Percentiles rank a stretch among this genome's conserved stretches.
These are phyloP conservation scores for Epistrophe grossulariae DNA, from an alignment of 2,888 invertebrate species.

Conservation along the genomic window DNA sequence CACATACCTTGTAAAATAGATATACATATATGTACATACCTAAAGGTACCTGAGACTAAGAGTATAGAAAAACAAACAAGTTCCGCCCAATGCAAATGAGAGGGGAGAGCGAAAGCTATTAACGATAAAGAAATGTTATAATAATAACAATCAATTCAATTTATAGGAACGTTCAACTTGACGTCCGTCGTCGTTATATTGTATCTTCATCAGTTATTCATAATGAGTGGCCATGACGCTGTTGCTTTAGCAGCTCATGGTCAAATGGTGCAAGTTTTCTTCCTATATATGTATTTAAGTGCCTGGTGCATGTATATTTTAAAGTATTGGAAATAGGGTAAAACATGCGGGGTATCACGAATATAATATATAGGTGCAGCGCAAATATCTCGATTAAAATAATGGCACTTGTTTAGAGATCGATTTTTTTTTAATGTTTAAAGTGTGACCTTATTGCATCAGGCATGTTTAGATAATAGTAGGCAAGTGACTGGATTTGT, in stretches of 20 bases:
- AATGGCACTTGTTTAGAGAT: slow-evolving; percentile 18
- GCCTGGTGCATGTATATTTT: slow-evolving; percentile 15
- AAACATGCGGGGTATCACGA: slow-evolving; percentile 11
- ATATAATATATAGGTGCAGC: slow-evolving; percentile 54
- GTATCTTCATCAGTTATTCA: slow-evolving; percentile 72
- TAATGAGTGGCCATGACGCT: slow-evolving; percentile 50
- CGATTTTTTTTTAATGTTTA: slow-evolving; percentile 17
- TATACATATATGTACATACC: background rate
- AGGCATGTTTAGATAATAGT: background rate
- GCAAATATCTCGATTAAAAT: slow-evolving; percentile 30
- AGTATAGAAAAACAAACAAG: slow-evolving; percentile 37
- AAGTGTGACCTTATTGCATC: slow-evolving; percentile 5
- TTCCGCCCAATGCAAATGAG: slow-evolving; percentile 68
- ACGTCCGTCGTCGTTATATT: slow-evolving; percentile 39
- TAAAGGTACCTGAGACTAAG: background rate
- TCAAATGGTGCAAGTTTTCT: slow-evolving; percentile 39
- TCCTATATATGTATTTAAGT: background rate
- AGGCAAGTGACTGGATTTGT: too few species aligned
- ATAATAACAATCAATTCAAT: slow-evolving; percentile 66
- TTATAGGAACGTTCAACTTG: slow-evolving; percentile 55
- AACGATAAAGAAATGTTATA: slow-evolving; percentile 55
- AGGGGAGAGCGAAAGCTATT: slow-evolving; percentile 45
- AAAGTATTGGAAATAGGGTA: background rate
- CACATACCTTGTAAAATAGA: background rate
- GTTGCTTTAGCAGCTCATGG: slow-evolving; percentile 30